These are phyloP conservation scores for Ibycter americanus DNA, from an alignment of 2,797 vertebrate species.

Conservation along the genomic window DNA sequence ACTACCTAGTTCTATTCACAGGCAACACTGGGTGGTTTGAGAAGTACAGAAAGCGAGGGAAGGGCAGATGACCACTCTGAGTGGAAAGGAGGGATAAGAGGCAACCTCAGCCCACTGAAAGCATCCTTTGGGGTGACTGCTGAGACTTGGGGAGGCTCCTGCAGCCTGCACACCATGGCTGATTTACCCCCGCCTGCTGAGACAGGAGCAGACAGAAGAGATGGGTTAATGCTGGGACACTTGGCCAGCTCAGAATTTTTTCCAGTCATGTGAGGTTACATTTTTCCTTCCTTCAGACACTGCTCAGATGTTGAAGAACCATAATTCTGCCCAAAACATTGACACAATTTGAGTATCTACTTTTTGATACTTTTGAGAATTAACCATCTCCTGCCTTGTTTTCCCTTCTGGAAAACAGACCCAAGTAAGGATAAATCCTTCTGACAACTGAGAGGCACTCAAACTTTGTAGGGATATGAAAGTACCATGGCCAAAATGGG, in stretches of 20 bases:
- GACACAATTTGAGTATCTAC: rapidly evolving
- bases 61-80: not conserved
- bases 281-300: not conserved
- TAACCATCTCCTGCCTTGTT: not conserved
- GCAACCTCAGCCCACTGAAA: not conserved
- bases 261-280: not conserved
- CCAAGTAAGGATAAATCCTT: not conserved
- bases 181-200: not conserved
- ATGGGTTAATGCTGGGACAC: not conserved
- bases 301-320: not conserved
- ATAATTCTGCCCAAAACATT: not conserved
- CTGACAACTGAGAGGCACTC: not conserved
- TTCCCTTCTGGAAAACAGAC: not conserved
- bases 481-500: not conserved
- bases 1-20: not conserved
- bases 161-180: not conserved
- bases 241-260: not conserved
- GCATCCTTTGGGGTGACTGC: not conserved
- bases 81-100: not conserved
- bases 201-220: not conserved
- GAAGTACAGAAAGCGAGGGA: not conserved
- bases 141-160: not conserved
- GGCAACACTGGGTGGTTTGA: not conserved
- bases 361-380: not conserved
- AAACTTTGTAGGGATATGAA: not conserved